phyloP scores from a whole-genome alignment of 2,113 vertebrate species.

The Tychaedon coryphoeus region DNA sequence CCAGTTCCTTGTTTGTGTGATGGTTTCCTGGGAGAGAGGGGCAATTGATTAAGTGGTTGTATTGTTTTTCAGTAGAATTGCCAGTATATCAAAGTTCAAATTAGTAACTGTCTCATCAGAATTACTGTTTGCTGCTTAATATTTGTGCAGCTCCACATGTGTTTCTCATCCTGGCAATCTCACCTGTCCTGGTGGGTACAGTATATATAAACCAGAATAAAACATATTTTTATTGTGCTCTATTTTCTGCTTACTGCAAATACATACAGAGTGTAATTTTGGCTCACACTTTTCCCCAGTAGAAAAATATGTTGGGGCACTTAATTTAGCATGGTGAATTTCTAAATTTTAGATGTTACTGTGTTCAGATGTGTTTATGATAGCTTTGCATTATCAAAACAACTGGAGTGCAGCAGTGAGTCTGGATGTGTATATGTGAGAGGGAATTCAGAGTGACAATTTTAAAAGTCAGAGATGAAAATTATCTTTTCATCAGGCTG shows the following conservation, averaged over 20 bases:
- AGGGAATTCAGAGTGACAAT: not conserved
- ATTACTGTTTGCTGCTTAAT: not conserved
- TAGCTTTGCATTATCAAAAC: not conserved
- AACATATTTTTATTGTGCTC: not conserved
- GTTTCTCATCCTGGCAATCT: not conserved
- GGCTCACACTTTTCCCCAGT: not conserved
- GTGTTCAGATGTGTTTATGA: not conserved
- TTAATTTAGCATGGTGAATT: not conserved
- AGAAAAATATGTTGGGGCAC: not conserved
- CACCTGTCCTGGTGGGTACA: accelerated
- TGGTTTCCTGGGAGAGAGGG: not conserved
- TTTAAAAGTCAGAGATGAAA: not conserved
- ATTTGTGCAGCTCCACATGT: not conserved
- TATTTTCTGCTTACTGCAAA: not conserved
- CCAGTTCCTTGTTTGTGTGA: not conserved
- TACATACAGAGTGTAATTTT: not conserved
- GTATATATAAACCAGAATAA: not conserved
- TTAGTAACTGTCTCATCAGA: not conserved
- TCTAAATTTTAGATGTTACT: not conserved
- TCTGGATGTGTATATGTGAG: not conserved
- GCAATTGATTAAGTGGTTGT: not conserved
- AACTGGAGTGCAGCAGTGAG: not conserved
- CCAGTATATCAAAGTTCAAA: not conserved
- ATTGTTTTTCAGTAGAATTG: not conserved
- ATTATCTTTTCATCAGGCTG: not conserved